A percentile compares a stretch with the other conserved stretches of the same genome.
Conservation (phyloP, 2,797 vertebrate genomes). For the Poecile montanus region DNA sequence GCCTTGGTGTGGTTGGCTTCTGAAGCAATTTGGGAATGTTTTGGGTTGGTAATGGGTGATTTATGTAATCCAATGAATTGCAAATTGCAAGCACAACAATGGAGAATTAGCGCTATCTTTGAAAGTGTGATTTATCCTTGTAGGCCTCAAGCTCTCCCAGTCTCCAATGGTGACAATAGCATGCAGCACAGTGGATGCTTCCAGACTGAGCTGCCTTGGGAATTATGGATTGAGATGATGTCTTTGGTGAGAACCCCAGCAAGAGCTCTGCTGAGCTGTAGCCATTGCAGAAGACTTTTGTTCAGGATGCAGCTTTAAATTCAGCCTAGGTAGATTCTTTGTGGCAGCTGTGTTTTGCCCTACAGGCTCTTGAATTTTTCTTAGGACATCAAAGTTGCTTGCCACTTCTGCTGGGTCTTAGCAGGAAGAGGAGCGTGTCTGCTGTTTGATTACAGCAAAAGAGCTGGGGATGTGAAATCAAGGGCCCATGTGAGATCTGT, state of each 20-base stretch:
- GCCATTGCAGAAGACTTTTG: neutral
- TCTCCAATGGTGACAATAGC: neutral
- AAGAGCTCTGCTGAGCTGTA: neutral
- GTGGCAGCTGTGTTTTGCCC: neutral
- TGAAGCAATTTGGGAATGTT: neutral
- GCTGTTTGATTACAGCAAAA: neutral
- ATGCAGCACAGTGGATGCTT: neutral
- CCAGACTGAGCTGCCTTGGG: neutral
- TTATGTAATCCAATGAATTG: neutral
- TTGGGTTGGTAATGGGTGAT: neutral
- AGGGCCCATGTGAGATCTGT: neutral
- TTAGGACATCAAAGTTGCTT: neutral
- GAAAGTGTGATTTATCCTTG: neutral
- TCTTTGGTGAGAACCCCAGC: neutral
- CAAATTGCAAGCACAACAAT: conserved; percentile 14
- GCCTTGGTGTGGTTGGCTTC: neutral
- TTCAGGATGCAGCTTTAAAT: neutral
- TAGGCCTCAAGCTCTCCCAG: neutral
- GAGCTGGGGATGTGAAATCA: neutral
- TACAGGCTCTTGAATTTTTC: neutral
- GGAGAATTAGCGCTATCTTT: neutral
- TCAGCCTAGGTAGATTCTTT: neutral
- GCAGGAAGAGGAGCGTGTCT: neutral
- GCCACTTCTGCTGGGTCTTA: neutral
- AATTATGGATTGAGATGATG: neutral